Conservation (phyloP, 2,797 vertebrate species). For the Rhyacichthys aspro region DNA sequence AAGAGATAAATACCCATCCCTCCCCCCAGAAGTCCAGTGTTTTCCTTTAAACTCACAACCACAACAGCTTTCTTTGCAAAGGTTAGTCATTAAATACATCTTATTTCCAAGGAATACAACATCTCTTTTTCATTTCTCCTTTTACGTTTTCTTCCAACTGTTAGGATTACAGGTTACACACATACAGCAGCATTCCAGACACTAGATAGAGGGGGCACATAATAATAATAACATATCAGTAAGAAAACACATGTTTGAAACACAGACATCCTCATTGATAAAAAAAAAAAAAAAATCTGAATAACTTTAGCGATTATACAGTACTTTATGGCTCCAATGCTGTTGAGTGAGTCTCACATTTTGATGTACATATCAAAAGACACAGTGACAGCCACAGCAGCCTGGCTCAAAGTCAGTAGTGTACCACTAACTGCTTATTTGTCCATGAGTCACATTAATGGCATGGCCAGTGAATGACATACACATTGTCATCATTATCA, state of each 20-base stretch:
- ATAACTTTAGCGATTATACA: slow-evolving; percentile 32
- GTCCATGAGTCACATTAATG: slow-evolving; percentile 64
- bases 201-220: slow-evolving; percentile 60
- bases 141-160: slow-evolving; percentile 35
- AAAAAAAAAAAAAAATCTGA: slow-evolving; percentile 26
- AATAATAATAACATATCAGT: slow-evolving; percentile 50
- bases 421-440: slow-evolving; percentile 27
- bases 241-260: slow-evolving; percentile 60
- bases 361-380: slow-evolving; percentile 46
- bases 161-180: slow-evolving; percentile 55
- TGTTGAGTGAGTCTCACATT: slow-evolving; percentile 38
- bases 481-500: slow-evolving; percentile 54
- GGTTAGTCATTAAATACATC: slow-evolving; percentile 66
- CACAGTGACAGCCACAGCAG: slow-evolving; percentile 30
- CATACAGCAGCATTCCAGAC: slow-evolving; percentile 65
- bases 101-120: slow-evolving; percentile 56
- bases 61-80: slow-evolving; percentile 69
- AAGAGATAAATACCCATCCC: slow-evolving; percentile 65
- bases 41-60: slow-evolving; percentile 60
- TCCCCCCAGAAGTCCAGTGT: slow-evolving; percentile 53
- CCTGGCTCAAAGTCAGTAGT: slow-evolving; percentile 26
- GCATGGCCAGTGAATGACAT: slow-evolving; percentile 64
- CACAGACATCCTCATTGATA: slow-evolving; percentile 40
- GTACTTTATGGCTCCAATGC: slow-evolving; percentile 53
- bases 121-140: slow-evolving; percentile 39